Evolutionary conservation across 2,113 vertebrate species (phyloP), one percentile per base, ranked within the genome.

Genomic region (Larimichthys crocea): DNA sequence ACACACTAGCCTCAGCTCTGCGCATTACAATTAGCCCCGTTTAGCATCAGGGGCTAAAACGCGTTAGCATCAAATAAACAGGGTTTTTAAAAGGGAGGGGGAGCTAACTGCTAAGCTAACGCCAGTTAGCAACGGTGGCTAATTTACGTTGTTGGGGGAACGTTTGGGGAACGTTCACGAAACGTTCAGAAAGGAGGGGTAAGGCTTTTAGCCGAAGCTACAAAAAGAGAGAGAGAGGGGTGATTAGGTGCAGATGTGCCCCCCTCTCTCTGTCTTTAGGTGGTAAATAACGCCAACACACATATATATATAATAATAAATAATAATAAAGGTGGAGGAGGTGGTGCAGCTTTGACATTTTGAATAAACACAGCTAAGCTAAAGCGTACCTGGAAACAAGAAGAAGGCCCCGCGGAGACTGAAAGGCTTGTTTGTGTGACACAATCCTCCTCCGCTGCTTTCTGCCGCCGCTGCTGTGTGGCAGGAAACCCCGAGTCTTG

Each of bases 401-500:
- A 85, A 94, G 31, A 35, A 35, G 94, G 95, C 93, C 94, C 92
- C 91, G 80, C 86, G 81, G 76, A 83, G 88, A 79, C 81, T 89
- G 79, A 89, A 84, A 84, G 92, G 91, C 86, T 35, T 91, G 92
- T 86, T 92, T 91, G 35, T 92, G 90, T 93, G 92, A 26, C 26
- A 90, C 84, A 93, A 92, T 91, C 93, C 35, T 26, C 92, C 91
- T 89, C 92, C 80, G 92, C 83, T 91, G 31, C 31, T 35, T 6
- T 7, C 35, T 35, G 31, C 31, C 3, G 31, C 31, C 7, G 31
- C 31, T 35, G 35, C 35, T 35, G 35, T 35, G 90, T 92, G 89
- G 92, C 92, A 92, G 93, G 93, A 94, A 93, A 92, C 89, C 94
- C 92, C 94, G 26, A 85, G 94, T 20, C 93, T 95, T 9, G 93